Evolutionary conservation across 2,113 vertebrate genomes (phyloP).

Genomic region (Cricetomys ansorgei): DNA sequence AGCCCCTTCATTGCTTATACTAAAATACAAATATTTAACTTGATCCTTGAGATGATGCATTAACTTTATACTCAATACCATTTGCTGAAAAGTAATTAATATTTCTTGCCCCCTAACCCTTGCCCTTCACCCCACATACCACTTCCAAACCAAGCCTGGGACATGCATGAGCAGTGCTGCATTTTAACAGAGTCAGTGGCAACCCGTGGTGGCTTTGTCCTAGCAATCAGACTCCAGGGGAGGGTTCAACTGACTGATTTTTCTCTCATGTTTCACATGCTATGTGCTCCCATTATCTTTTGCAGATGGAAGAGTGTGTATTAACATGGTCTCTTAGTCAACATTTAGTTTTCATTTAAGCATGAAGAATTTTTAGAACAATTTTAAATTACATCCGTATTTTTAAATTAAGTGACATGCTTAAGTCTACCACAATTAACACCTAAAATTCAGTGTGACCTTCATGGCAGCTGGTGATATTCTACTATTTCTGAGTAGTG

Average conservation of each 20-base stretch:
- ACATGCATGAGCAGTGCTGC: background rate
- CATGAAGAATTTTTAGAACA: conserved; percentile 33
- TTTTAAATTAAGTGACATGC: conserved; percentile 62
- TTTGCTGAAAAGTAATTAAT: conserved; percentile 72
- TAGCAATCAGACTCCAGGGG: background rate
- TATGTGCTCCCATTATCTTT: conserved; percentile 7
- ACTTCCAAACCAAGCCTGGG: conserved; percentile 52
- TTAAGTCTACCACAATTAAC: conserved; percentile 53
- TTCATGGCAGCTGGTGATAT: conserved; percentile 76
- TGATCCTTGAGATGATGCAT: conserved; percentile 60
- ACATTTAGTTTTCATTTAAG: conserved; percentile 54
- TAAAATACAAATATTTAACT: conserved; percentile 64
- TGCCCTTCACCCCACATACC: conserved; percentile 68
- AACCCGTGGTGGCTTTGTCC: background rate
- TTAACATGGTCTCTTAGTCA: background rate
- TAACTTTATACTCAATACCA: conserved; percentile 73
- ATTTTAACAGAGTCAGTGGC: conserved; percentile 28
- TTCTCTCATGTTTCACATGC: conserved; percentile 60
- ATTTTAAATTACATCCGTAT: conserved; percentile 48
- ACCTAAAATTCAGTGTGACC: conserved; percentile 73
- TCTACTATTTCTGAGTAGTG: conserved; percentile 75
- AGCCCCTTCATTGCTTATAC: conserved; percentile 9
- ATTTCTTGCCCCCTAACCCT: conserved; percentile 70
- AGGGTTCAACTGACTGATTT: conserved; percentile 57
- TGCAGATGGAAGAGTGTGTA: background rate